A percentile compares a stretch with the other conserved stretches of the same genome.
Evolutionary conservation across 2,113 vertebrate genomes (phyloP).

Genomic region (Axis porcinus): DNA sequence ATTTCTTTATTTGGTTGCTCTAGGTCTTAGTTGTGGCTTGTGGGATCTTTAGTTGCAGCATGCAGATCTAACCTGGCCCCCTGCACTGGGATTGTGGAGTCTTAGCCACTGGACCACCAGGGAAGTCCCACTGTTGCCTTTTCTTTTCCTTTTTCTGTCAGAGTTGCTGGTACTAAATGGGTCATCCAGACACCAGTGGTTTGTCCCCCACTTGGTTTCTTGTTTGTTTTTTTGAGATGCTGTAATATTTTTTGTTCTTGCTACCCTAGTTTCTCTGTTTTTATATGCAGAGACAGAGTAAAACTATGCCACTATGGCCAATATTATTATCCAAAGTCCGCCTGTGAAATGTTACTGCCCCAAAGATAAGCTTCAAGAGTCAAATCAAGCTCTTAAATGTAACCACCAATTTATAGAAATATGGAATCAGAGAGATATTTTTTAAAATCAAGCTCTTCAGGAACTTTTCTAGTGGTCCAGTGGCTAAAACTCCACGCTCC

Average conservation of each 20-base stretch:
- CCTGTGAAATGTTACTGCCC: neutral
- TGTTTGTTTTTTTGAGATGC: neutral
- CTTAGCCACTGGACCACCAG: neutral
- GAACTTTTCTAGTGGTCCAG: neutral
- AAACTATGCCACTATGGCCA: neutral
- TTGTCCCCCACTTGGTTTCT: neutral
- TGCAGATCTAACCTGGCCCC: neutral
- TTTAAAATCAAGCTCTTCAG: accelerated
- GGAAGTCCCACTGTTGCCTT: neutral
- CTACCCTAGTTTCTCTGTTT: neutral
- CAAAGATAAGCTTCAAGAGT: neutral
- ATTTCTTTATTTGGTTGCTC: neutral
- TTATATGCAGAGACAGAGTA: neutral
- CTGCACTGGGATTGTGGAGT: neutral
- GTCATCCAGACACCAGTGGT: neutral
- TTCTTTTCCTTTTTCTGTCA: neutral
- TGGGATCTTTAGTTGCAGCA: neutral
- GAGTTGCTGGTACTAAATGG: neutral
- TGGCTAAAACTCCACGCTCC: neutral
- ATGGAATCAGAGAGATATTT: neutral
- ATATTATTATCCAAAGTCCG: neutral
- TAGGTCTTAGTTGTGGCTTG: neutral
- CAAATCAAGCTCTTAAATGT: neutral
- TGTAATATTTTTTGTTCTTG: neutral
- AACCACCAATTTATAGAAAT: neutral